Evolutionary conservation across 2,797 vertebrate genomes (phyloP).

Genomic region (Peromyscus attwateri): DNA sequence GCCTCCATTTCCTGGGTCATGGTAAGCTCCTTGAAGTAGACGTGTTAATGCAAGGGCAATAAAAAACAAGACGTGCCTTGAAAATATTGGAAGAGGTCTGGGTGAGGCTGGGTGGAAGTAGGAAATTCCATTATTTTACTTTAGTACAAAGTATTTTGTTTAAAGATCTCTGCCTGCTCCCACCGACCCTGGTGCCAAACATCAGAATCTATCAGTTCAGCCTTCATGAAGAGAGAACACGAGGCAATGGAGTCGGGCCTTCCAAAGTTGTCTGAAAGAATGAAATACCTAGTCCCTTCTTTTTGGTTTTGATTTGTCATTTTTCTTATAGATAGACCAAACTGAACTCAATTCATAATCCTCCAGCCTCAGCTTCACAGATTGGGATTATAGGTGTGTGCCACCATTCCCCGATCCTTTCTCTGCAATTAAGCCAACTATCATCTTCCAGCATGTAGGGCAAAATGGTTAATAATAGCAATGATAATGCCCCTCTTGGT

Average conservation of each 20-base stretch:
- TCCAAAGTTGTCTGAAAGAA: background rate
- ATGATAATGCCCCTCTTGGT: background rate
- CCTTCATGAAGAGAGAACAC: slow-evolving; percentile 30
- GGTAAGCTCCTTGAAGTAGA: slow-evolving; percentile 80
- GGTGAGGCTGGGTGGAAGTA: background rate
- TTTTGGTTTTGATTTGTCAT: background rate
- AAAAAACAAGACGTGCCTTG: slow-evolving; percentile 83
- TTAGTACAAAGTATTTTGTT: slow-evolving; percentile 35
- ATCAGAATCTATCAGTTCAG: background rate
- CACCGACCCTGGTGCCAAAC: background rate
- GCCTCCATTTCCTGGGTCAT: slow-evolving; percentile 86
- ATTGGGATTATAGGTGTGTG: background rate
- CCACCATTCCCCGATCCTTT: background rate
- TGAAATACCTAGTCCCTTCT: background rate
- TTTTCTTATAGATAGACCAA: background rate
- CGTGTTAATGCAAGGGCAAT: slow-evolving; percentile 83
- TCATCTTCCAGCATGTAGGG: background rate
- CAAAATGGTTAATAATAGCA: background rate
- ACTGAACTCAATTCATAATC: too few species aligned
- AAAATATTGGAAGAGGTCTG: slow-evolving; percentile 65
- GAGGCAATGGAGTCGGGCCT: background rate
- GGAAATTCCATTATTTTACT: slow-evolving; percentile 63
- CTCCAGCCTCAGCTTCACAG: background rate
- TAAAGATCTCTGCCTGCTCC: slow-evolving; percentile 15
- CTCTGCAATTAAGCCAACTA: background rate